phyloP scores from a whole-genome alignment of 2,113 vertebrate genomes.

The Greenwoodochromis staneri region DNA sequence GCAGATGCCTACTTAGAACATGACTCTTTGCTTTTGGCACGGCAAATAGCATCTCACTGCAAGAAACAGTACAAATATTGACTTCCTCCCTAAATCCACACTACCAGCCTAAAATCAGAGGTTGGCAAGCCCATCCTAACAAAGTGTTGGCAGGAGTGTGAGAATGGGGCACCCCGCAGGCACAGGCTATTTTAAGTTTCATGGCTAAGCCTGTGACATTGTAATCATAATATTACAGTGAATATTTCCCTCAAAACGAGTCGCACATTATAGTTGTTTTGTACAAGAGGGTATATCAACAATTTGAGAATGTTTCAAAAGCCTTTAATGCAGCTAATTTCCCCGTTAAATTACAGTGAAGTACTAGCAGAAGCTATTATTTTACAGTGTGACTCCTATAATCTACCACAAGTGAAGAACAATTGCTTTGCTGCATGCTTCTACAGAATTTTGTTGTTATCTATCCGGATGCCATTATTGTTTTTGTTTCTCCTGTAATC shows the following conservation, averaged over 20 bases:
- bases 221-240: constrained; percentile 19
- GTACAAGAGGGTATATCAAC: not conserved
- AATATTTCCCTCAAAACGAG: constrained; percentile 3
- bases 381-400: not conserved
- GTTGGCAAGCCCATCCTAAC: constrained; percentile 17
- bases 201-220: constrained; percentile 1
- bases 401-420: not conserved
- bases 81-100: constrained; percentile 55
- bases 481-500: not conserved
- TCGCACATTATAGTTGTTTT: not conserved
- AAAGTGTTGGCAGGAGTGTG: constrained; percentile 36
- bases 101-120: constrained; percentile 39
- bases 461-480: not conserved
- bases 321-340: not conserved
- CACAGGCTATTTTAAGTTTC: constrained; percentile 48
- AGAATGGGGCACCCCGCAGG: constrained; percentile 29
- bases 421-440: not conserved
- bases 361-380: not conserved
- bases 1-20: constrained; percentile 18
- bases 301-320: not conserved
- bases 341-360: not conserved
- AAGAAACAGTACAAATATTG: constrained; percentile 68
- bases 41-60: constrained; percentile 52
- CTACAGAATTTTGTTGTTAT: not conserved
- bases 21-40: constrained; percentile 12